These are phyloP conservation scores for Paratrypauchen microcephalus DNA, from an alignment of 2,797 vertebrate genomes.

Conservation along the genomic window DNA sequence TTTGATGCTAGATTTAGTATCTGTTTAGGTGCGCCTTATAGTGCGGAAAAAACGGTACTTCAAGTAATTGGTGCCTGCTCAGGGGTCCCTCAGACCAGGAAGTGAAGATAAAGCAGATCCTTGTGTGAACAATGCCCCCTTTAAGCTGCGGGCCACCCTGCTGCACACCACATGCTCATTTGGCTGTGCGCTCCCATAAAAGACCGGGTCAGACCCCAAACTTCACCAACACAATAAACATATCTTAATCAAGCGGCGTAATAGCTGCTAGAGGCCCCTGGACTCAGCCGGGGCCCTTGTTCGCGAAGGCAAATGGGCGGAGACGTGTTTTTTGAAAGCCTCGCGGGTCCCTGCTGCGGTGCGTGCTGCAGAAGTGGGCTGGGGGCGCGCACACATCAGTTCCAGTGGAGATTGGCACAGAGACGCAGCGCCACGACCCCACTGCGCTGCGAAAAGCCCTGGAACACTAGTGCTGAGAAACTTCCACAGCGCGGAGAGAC, in stretches of 20 bases:
- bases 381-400: slow-evolving; percentile 48
- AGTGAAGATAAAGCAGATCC: slow-evolving; percentile 14
- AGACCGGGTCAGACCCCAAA: slow-evolving; percentile 45
- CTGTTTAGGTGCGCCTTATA: no score
- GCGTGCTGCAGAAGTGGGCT: slow-evolving; percentile 64
- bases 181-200: slow-evolving; percentile 9
- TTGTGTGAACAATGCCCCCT: slow-evolving; percentile 19
- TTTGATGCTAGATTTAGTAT: no score
- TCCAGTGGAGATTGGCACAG: slow-evolving; percentile 53
- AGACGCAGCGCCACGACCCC: slow-evolving; percentile 61
- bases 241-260: slow-evolving; percentile 33
- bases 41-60: no score
- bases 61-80: slow-evolving; percentile 23
- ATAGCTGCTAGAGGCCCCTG: slow-evolving; percentile 39
- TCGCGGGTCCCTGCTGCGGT: slow-evolving; percentile 58
- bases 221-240: slow-evolving; percentile 37
- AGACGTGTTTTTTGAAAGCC: slow-evolving; percentile 58
- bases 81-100: slow-evolving; percentile 1
- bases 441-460: slow-evolving; percentile 23
- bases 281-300: slow-evolving; percentile 40
- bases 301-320: slow-evolving; percentile 59
- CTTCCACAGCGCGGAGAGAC: slow-evolving; percentile 46
- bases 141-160: slow-evolving; percentile 22
- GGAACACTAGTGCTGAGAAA: slow-evolving; percentile 42
- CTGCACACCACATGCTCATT: slow-evolving; percentile 22